phyloP scores from a whole-genome alignment of 2,888 invertebrate genomes.

The Deilephila porcellus region DNA sequence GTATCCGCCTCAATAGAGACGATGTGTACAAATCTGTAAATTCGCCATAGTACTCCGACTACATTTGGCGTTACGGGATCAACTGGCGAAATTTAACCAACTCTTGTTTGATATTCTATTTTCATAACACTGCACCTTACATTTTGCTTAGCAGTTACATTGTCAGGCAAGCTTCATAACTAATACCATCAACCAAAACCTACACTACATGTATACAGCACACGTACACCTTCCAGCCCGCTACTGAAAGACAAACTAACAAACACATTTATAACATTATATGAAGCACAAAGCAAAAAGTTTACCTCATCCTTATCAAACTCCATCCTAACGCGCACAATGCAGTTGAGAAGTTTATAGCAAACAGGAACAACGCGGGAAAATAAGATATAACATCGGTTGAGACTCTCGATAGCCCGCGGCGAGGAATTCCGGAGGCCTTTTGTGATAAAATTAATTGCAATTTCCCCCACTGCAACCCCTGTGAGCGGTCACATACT shows the following conservation, averaged over 20 bases:
- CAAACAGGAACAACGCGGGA: slow-evolving; percentile 5
- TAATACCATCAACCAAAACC: no score
- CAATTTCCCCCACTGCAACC: slow-evolving; percentile 69
- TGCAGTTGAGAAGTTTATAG: not conserved
- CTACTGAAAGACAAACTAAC: not conserved
- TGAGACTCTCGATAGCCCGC: not conserved
- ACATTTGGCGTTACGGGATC: no score
- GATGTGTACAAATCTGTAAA: no score
- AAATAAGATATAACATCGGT: slow-evolving; percentile 12
- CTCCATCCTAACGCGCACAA: not conserved
- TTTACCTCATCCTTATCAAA: not conserved
- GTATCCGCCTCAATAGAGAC: no score
- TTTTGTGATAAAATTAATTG: slow-evolving; percentile 80
- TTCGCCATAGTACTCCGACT: no score
- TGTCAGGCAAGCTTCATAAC: no score
- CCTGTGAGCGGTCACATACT: slow-evolving; percentile 38
- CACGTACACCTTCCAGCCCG: not conserved
- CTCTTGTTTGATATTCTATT: no score
- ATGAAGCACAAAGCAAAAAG: not conserved
- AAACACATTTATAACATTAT: not conserved
- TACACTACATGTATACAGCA: no score
- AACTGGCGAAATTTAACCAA: no score
- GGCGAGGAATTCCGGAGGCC: slow-evolving; percentile 49
- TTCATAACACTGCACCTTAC: no score
- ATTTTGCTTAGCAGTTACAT: no score